Base-by-base conservation (phyloP, 2,888 invertebrate species). In the Acrobasis suavella region DNA sequence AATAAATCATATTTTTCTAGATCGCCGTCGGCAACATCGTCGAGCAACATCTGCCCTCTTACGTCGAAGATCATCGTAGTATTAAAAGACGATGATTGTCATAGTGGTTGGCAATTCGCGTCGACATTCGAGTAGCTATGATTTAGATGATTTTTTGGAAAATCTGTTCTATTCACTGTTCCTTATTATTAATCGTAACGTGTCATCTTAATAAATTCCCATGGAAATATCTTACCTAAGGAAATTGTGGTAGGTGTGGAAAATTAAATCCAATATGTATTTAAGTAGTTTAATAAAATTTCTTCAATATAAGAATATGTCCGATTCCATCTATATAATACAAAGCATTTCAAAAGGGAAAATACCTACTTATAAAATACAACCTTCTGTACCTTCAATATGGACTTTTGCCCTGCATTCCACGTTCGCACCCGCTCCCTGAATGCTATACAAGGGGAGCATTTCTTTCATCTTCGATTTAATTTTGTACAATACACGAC, bases 261-360 rank as follows among this genome's bases (percentile, higher is more conserved):
- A 62, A 77, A 84, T 84, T 81, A 78, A 86, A 80, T 69, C 67
- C 56, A 64, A 66, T 65, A 70, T 74, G 51, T 81, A 77, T 82
- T 22, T 86, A 84, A 75, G 81, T 86, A 89, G 83, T 91, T 91
- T 91, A 91, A 87, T 92, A 92, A 91, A 92, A 90, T 86, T 89
- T 89, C 80, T 84, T 87, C 86, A 89, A 88, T 92, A 92, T 90
- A 92, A 92, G 91, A 92, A 92, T 92, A 92, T 89, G 90, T 91
- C 91, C 88, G 90, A 91, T 91, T 91, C 91, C 90, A 90, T 91
- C 89, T 86, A 83, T 86, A 87, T 85, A 88, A 87, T 91, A 92
- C 91, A 92, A 89, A 91, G 87, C 87, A 81, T 88, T 89, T 87
- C 82, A 86, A 87, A 90, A 88, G 85, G 85, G 86, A 83, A 85